Percentiles rank a stretch among this genome's conserved stretches.
Conservation (phyloP, 2,113 vertebrate genomes). For the Saimiri boliviensis region DNA sequence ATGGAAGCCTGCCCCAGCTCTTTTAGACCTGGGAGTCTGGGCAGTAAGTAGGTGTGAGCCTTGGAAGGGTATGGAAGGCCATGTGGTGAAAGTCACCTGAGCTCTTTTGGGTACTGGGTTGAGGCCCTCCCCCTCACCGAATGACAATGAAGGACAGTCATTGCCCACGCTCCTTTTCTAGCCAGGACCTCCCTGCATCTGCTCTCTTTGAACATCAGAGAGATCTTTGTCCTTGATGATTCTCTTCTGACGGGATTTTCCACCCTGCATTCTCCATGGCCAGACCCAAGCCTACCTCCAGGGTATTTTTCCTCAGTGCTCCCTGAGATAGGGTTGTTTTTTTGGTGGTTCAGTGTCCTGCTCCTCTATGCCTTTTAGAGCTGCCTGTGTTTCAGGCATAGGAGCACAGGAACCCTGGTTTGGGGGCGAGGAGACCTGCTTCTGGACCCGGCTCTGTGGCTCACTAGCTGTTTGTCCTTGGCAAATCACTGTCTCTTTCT, state of each 20-base stretch:
- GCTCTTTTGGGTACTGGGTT: background rate
- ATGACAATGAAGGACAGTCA: background rate
- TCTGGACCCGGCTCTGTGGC: background rate
- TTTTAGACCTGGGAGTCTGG: background rate
- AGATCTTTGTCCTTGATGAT: slow-evolving; percentile 73
- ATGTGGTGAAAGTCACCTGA: background rate
- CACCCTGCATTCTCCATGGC: slow-evolving; percentile 66
- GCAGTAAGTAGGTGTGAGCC: background rate
- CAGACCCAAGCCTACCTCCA: slow-evolving; percentile 60
- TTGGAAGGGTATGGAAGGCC: background rate
- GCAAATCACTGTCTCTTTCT: background rate
- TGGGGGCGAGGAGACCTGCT: background rate
- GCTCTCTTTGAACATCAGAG: slow-evolving; percentile 67
- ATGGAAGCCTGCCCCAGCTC: background rate
- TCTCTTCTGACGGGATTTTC: slow-evolving; percentile 42
- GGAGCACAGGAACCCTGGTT: background rate
- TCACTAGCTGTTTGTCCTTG: background rate
- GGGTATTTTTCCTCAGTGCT: background rate
- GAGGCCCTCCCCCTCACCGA: background rate
- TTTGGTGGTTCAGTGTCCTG: background rate
- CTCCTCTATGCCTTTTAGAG: background rate
- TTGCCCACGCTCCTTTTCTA: background rate
- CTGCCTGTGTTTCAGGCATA: background rate
- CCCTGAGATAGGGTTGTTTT: background rate
- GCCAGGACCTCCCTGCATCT: background rate